Percentiles rank a stretch among this genome's conserved stretches.
Evolutionary conservation across 2,888 invertebrate genomes (phyloP).

Genomic region (Patella pellucida): DNA sequence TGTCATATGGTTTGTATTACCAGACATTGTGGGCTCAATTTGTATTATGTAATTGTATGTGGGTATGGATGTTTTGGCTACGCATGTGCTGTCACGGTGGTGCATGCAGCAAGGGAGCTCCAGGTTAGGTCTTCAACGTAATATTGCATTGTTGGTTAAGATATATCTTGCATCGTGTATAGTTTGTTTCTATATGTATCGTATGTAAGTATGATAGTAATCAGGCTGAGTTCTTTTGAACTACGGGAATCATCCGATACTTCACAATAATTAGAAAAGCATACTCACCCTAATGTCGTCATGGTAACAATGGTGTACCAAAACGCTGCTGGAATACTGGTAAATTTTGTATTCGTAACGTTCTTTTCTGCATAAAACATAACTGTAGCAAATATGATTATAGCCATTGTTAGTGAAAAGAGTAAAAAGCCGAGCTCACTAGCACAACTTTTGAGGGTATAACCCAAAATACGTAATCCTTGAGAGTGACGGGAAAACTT

Average conservation of each 20-base stretch:
- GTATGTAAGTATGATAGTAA: not conserved
- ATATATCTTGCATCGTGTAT: no score
- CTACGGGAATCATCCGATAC: not conserved
- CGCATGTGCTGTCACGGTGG: no score
- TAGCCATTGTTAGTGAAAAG: conserved; percentile 99
- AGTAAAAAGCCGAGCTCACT: conserved; percentile 99
- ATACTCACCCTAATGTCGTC: conserved; percentile 96
- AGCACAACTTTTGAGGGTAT: conserved; percentile 98
- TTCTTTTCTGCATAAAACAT: conserved; percentile 99
- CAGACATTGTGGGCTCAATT: no score
- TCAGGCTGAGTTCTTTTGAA: not conserved
- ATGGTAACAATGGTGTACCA: conserved; percentile 99
- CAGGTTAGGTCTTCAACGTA: no score
- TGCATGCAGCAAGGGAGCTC: no score
- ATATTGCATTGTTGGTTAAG: no score
- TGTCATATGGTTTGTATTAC: no score
- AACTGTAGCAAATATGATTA: conserved; percentile 99
- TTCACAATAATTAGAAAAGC: conserved; percentile 12
- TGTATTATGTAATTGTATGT: no score
- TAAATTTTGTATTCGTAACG: conserved; percentile 96
- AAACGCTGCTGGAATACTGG: conserved; percentile 99
- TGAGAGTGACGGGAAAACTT: conserved; percentile 99
- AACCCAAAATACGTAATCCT: conserved; percentile 97
- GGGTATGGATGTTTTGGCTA: no score
- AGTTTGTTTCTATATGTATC: no score